phyloP scores from a whole-genome alignment of 1,140 invertebrate species.

The Pomphorhynchus laevis region DNA sequence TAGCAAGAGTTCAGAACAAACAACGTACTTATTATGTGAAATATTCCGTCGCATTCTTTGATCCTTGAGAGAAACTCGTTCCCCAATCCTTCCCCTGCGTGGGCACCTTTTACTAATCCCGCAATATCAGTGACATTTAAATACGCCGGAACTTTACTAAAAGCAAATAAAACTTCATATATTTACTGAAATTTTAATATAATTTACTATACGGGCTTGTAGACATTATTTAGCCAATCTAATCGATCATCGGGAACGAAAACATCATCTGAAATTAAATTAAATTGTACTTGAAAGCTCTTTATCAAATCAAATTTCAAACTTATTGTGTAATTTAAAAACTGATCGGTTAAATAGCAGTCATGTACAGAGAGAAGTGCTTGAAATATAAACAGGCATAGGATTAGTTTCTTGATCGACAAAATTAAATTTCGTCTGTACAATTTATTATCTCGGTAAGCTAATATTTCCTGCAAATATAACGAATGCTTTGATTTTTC shows the following conservation, averaged over 20 bases:
- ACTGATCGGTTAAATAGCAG: too few species aligned
- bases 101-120: conserved; percentile 76
- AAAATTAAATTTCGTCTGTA: too few species aligned
- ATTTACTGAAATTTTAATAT: neutral
- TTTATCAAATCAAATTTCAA: neutral
- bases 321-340: neutral
- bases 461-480: too few species aligned
- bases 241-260: conserved; percentile 77
- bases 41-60: conserved; percentile 48
- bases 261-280: conserved; percentile 53
- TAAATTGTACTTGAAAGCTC: neutral
- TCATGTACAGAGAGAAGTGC: too few species aligned
- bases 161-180: conserved; percentile 14
- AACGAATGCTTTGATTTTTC: too few species aligned
- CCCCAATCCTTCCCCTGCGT: conserved; percentile 80
- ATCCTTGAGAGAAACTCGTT: conserved; percentile 95
- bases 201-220: conserved; percentile 67
- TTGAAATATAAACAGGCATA: too few species aligned
- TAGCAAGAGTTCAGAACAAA: too few species aligned
- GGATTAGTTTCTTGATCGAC: too few species aligned
- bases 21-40: conserved; percentile 68
- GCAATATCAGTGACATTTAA: conserved; percentile 91
- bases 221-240: conserved; percentile 60
- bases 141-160: conserved; percentile 61
- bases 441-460: too few species aligned